These are phyloP conservation scores for Grus americana DNA, from an alignment of 2,113 vertebrate species.

Conservation along the genomic window DNA sequence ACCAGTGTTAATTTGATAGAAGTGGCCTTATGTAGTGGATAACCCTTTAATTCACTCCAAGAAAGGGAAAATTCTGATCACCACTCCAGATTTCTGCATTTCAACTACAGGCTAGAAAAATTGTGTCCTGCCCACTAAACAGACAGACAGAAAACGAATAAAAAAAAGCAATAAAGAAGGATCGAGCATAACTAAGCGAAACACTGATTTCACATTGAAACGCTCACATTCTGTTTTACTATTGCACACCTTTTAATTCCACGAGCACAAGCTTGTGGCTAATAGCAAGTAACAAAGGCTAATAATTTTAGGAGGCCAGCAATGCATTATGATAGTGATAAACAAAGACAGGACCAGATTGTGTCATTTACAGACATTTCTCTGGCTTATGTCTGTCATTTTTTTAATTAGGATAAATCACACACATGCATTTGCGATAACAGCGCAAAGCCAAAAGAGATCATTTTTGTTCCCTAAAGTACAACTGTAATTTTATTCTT, in stretches of 20 bases:
- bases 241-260: not conserved
- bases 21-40: not conserved
- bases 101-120: not conserved
- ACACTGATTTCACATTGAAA: not conserved
- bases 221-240: not conserved
- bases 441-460: conserved; percentile 56
- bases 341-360: conserved; percentile 65
- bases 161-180: not conserved
- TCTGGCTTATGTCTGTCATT: conserved; percentile 62
- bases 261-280: not conserved
- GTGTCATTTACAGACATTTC: conserved; percentile 65
- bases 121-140: not conserved
- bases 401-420: conserved; percentile 72
- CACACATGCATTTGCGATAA: conserved; percentile 6
- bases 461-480: conserved; percentile 42
- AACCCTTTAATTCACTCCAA: conserved; percentile 53
- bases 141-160: not conserved
- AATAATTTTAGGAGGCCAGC: conserved; percentile 54
- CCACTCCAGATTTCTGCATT: not conserved
- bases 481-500: conserved; percentile 9
- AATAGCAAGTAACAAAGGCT: conserved; percentile 35
- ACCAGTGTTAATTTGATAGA: conserved; percentile 1
- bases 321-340: conserved; percentile 12
- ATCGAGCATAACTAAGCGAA: not conserved
- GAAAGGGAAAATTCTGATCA: not conserved